These are phyloP conservation scores for rat (Rattus norvegicus) DNA, from an alignment of 2,113 vertebrate genomes.

Conservation along the genomic window GRCr8 NC_086037.1:4428501-4429000, in stretches of 20 bases:
- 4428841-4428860: neutral
- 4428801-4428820: fast-evolving
- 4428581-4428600: neutral
- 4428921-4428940: neutral
- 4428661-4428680: neutral
- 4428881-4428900: neutral
- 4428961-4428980: neutral
- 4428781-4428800: neutral
- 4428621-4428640: neutral
- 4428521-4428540: neutral
- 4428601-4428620: neutral
- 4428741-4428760: neutral
- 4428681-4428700: neutral
- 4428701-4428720: neutral
- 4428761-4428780: neutral
- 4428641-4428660: neutral
- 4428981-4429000: neutral
- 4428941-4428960: neutral
- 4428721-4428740: neutral
- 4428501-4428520: neutral
- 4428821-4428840: neutral
- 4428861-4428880: neutral
- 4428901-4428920: neutral
- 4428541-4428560: neutral
- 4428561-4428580: neutral